Evolutionary conservation across 1,140 invertebrate genomes (phyloP), one percentile per base, ranked within the genome.

Genomic region (Apis laboriosa): DNA sequence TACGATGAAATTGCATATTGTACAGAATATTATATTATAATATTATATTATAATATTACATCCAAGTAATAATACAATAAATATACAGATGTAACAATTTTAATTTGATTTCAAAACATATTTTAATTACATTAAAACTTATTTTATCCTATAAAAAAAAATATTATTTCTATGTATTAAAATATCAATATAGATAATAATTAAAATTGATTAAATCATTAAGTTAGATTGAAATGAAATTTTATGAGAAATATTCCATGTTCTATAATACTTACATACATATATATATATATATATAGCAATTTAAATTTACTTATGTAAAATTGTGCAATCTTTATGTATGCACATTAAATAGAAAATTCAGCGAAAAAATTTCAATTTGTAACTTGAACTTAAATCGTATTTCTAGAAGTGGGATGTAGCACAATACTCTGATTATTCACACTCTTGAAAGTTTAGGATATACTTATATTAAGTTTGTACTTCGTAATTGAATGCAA

Each of bases 1-100:
- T 75, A 19, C 51, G 21, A 28, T 2, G 64, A 55, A 77, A 77
- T 83, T 77, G 66, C 80, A 83, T 63, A 77, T 75, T 15, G 19
- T 28, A 58, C 43, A 24, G 63, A 76, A 81, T 81, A 75, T 67
- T 76, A 43, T 43, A 76, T 67, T 60, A 64, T 12, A 2, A 24
- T 21, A 24, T 24, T 24, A 24, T n/a, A n/a, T n/a, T 60, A 64
- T 12, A 2, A 24, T 21, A 24, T 24, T 24, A 24, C 21, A 12
- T 53, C 13, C 49, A 1, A 49, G 1, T 12, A 49, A 68, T n/a
- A 28, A 21, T 21, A 28, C 13, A 60, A 74, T 11, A 21, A 34
- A 12, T 17, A n/a, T 8, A 15, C 49, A 17, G 12, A 49, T 5
- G 34, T 43, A 34, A n/a, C n/a, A 21, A n/a, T 68, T 21, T 68